A percentile compares a stretch with the other conserved stretches of the same genome.
Evolutionary conservation across 2,888 invertebrate genomes (phyloP).

Genomic region (Adelognathus sp.): DNA sequence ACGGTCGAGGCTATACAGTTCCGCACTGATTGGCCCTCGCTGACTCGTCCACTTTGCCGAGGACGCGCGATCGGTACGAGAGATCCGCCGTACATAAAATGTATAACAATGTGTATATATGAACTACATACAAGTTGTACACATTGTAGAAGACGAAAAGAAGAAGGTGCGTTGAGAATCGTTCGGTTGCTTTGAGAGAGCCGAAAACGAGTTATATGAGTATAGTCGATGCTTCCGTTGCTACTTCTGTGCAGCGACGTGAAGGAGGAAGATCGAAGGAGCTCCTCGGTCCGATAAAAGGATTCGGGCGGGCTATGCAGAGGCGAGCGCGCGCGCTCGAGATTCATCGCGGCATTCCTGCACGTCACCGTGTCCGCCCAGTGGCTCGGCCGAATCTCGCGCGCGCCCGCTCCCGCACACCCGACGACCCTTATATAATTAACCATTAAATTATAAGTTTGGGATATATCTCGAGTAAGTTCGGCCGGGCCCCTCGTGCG

Average conservation of each 20-base stretch:
- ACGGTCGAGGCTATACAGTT: conserved; percentile 60
- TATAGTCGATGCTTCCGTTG: conserved; percentile 45
- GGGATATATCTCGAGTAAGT: conserved; percentile 75
- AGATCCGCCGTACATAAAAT: conserved; percentile 16
- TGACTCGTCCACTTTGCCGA: conserved; percentile 65
- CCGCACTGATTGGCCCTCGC: conserved; percentile 67
- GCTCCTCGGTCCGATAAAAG: conserved; percentile 32
- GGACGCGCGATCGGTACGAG: conserved; percentile 46
- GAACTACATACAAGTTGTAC: conserved; percentile 12
- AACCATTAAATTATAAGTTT: conserved; percentile 81
- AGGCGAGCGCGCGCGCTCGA: conserved; percentile 14
- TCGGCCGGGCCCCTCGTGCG: conserved; percentile 34
- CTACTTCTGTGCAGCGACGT: conserved; percentile 43
- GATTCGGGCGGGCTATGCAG: conserved; percentile 35
- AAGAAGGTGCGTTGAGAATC: conserved; percentile 48
- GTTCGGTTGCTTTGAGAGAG: conserved; percentile 31
- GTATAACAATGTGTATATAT: neutral
- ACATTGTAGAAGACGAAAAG: conserved; percentile 18
- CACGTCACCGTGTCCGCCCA: conserved; percentile 80
- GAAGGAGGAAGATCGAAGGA: conserved; percentile 18
- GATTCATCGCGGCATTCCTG: conserved; percentile 71
- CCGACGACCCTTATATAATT: conserved; percentile 79
- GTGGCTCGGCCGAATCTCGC: conserved; percentile 79
- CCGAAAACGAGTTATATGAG: conserved; percentile 55
- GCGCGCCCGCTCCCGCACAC: conserved; percentile 50